A percentile compares a stretch with the other conserved stretches of the same genome.
phyloP scores from a whole-genome alignment of 2,888 invertebrate genomes.

The Eupelmus urozonus region DNA sequence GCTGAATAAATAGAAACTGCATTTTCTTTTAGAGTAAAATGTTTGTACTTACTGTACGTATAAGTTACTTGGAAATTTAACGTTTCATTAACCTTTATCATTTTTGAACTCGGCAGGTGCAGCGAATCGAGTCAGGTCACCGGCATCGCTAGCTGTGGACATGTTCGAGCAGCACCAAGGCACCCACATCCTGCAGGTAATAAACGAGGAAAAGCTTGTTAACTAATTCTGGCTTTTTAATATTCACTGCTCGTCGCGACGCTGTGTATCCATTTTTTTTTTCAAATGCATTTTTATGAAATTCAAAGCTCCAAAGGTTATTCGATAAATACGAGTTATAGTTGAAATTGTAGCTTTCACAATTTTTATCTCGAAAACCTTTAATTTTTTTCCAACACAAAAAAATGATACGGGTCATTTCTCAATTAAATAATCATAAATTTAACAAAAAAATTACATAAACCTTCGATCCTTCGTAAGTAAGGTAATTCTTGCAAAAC shows the following conservation, averaged over 20 bases:
- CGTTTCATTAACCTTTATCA: too few species aligned
- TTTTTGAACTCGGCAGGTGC: constrained; percentile 80
- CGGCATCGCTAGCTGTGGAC: constrained; percentile 88
- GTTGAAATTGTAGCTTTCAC: constrained; percentile 31
- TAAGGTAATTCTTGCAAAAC: too few species aligned
- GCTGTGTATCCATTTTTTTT: neutral
- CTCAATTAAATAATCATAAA: too few species aligned
- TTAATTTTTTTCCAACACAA: too few species aligned
- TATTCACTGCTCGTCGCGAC: constrained; percentile 6
- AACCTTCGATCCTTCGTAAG: too few species aligned
- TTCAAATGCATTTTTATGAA: neutral
- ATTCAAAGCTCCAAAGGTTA: neutral
- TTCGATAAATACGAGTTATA: neutral
- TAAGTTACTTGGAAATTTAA: too few species aligned
- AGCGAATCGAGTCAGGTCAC: constrained; percentile 83
- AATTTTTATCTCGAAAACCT: too few species aligned
- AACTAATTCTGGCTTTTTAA: constrained; percentile 19
- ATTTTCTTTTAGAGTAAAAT: too few species aligned
- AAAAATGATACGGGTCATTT: too few species aligned
- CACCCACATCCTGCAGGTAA: constrained; percentile 97
- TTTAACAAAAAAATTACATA: too few species aligned
- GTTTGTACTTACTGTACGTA: too few species aligned
- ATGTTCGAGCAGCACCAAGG: constrained; percentile 98
- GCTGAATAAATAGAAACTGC: too few species aligned
- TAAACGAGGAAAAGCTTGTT: neutral